phyloP scores from a whole-genome alignment of 2,113 vertebrate species.

The Oenanthe oenanthe region DNA sequence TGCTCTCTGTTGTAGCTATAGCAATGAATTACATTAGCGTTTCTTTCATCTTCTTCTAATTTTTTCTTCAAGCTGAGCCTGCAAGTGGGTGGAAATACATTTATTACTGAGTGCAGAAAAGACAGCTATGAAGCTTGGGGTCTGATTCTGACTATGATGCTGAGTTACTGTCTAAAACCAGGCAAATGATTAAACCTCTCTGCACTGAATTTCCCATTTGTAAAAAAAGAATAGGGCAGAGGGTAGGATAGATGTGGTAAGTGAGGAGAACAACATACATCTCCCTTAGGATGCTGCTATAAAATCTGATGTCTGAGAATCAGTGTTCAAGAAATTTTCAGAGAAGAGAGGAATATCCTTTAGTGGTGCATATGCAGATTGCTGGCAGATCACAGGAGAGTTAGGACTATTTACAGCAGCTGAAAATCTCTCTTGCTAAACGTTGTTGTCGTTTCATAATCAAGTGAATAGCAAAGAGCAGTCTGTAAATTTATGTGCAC shows the following conservation, averaged over 20 bases:
- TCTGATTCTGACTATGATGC: background rate
- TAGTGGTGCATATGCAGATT: background rate
- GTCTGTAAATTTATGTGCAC: constrained; percentile 37
- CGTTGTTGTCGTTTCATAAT: constrained; percentile 24
- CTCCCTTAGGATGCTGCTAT: background rate
- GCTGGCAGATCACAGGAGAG: background rate
- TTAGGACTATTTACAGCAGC: constrained; percentile 18
- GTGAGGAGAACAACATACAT: background rate
- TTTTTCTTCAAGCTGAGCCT: constrained; percentile 37
- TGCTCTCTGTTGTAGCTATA: background rate
- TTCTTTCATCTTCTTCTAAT: constrained; percentile 20
- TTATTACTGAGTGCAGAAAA: constrained; percentile 5
- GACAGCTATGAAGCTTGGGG: background rate
- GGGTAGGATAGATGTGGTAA: background rate
- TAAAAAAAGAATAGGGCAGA: background rate
- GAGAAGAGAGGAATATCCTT: background rate
- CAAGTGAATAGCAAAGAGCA: constrained; percentile 28
- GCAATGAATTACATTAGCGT: background rate
- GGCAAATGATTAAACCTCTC: background rate
- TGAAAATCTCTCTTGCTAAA: constrained; percentile 38
- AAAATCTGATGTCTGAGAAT: background rate
- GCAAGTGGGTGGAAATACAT: constrained; percentile 31
- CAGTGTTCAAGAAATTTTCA: background rate
- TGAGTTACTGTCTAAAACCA: background rate
- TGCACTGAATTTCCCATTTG: background rate